Evolutionary conservation across 2,113 vertebrate genomes (phyloP).

Genomic region (Amphilophus citrinellus): DNA sequence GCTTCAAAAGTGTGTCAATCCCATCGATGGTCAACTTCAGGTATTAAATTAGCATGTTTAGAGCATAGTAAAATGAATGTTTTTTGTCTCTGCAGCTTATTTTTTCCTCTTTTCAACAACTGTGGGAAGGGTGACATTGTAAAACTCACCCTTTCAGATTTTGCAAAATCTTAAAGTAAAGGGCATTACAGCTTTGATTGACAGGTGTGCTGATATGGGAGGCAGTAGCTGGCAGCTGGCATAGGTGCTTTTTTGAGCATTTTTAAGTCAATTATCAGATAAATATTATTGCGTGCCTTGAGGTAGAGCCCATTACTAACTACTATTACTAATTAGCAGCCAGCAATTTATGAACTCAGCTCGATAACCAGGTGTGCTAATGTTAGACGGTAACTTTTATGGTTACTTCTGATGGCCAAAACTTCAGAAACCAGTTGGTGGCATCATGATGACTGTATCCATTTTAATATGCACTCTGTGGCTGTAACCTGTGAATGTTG

Average conservation of each 20-base stretch:
- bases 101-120: rapidly evolving
- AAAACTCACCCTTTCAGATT: not conserved
- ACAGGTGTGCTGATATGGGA: too few species aligned
- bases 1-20: not conserved
- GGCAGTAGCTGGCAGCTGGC: too few species aligned
- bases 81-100: not conserved
- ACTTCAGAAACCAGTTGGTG: not conserved
- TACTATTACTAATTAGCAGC: not conserved
- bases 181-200: too few species aligned
- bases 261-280: not conserved
- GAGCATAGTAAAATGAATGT: not conserved
- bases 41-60: not conserved
- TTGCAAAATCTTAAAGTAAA: not conserved
- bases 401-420: too few species aligned
- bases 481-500: slow-evolving; percentile 16
- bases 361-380: not conserved
- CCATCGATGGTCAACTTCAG: not conserved
- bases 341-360: not conserved
- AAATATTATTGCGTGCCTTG: not conserved
- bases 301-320: not conserved
- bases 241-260: not conserved
- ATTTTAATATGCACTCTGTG: slow-evolving; percentile 5
- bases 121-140: not conserved
- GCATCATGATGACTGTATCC: not conserved
- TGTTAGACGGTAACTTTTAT: not conserved